Conservation (phyloP, 2,888 invertebrate genomes). For the Drepana falcataria region DNA sequence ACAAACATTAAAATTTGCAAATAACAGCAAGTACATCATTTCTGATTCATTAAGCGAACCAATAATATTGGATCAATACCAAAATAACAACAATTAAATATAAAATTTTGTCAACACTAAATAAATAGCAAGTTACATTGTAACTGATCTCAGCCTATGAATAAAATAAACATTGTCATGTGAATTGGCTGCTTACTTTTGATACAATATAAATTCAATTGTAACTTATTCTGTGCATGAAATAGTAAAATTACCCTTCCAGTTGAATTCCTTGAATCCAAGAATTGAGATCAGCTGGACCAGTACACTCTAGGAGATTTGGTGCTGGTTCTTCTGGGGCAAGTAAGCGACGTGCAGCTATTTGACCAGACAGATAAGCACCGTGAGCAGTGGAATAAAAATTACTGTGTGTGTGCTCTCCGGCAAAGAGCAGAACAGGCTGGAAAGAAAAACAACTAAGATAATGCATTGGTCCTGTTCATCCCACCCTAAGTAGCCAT, state of each 20-base stretch:
- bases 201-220: slow-evolving; percentile 2
- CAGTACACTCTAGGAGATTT: slow-evolving; percentile 84
- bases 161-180: slow-evolving; percentile 21
- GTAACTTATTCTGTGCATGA: slow-evolving; percentile 11
- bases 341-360: slow-evolving; percentile 86
- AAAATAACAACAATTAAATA: too few relatives aligned
- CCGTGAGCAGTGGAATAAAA: slow-evolving; percentile 98
- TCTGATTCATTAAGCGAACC: too few relatives aligned
- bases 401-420: slow-evolving; percentile 96
- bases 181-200: slow-evolving; percentile 4
- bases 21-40: too few relatives aligned
- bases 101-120: not conserved
- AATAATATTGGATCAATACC: too few relatives aligned
- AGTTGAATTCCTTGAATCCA: slow-evolving; percentile 94
- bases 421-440: slow-evolving; percentile 93
- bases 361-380: slow-evolving; percentile 92
- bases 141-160: slow-evolving; percentile 1
- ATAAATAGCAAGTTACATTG: not conserved
- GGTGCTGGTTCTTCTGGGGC: slow-evolving; percentile 81
- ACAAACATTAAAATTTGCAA: too few relatives aligned
- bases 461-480: too few relatives aligned
- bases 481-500: too few relatives aligned
- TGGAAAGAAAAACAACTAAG: slow-evolving; percentile 50
- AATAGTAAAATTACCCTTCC: slow-evolving; percentile 59
- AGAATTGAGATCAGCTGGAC: slow-evolving; percentile 88